Evolutionary conservation across 2,797 vertebrate species (phyloP).

Genomic region (Australoheros facetus): DNA sequence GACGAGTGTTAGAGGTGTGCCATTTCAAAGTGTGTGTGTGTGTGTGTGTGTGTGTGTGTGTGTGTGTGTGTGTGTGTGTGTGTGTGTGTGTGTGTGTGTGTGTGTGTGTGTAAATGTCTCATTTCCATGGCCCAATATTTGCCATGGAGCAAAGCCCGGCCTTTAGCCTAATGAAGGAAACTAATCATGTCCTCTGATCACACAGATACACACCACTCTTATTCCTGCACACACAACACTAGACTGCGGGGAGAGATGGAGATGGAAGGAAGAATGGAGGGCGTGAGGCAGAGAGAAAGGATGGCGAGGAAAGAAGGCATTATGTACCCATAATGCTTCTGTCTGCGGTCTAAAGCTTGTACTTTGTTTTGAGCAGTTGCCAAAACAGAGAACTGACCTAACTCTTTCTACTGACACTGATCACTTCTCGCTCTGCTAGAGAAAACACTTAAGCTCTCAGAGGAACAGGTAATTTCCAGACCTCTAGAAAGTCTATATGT

Average conservation of each 20-base stretch:
- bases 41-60: slow-evolving; percentile 16
- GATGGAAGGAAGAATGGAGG: slow-evolving; percentile 25
- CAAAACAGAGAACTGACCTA: slow-evolving; percentile 36
- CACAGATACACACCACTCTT: slow-evolving; percentile 38
- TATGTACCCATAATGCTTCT: slow-evolving; percentile 42
- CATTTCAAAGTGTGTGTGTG: slow-evolving; percentile 25
- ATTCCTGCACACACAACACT: slow-evolving; percentile 23
- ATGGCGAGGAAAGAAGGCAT: slow-evolving; percentile 38
- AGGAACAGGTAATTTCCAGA: slow-evolving; percentile 53
- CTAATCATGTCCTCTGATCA: slow-evolving; percentile 73
- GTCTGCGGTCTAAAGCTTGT: slow-evolving; percentile 48
- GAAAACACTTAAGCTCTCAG: slow-evolving; percentile 50
- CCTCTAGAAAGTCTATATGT: slow-evolving; percentile 27
- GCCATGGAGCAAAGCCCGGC: slow-evolving; percentile 72
- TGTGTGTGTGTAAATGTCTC: slow-evolving; percentile 58
- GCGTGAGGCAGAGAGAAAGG: slow-evolving; percentile 17
- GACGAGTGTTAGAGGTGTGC: slow-evolving; percentile 47
- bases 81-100: slow-evolving; percentile 37
- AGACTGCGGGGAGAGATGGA: slow-evolving; percentile 8
- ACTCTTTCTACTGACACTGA: slow-evolving; percentile 51
- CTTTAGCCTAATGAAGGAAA: slow-evolving; percentile 78
- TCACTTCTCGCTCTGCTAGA: slow-evolving; percentile 51
- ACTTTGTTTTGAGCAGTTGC: slow-evolving; percentile 57
- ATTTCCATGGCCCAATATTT: slow-evolving; percentile 81
- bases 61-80: slow-evolving; percentile 29